A percentile compares a stretch with the other conserved stretches of the same genome.
phyloP scores from a whole-genome alignment of 2,797 vertebrate species.

The Bradypodion pumilum region DNA sequence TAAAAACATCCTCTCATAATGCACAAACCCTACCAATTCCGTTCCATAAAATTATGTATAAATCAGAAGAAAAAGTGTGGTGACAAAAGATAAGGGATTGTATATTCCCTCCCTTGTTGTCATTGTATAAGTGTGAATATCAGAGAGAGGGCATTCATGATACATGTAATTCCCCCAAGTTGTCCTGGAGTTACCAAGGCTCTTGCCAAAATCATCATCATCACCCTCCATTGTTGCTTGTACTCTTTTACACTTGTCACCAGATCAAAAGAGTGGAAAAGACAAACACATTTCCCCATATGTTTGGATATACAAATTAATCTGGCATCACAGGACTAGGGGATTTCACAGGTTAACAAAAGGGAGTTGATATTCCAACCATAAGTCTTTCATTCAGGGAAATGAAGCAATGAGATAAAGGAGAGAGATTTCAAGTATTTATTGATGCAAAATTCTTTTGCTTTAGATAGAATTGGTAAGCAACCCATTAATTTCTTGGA shows the following conservation, averaged over 20 bases:
- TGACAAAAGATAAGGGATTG: too few relatives aligned
- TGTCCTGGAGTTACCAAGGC: neutral
- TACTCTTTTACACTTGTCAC: neutral
- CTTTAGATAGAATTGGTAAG: slow-evolving; percentile 10
- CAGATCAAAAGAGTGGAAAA: neutral
- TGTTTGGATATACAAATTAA: neutral
- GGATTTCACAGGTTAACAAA: neutral
- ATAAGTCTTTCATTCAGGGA: neutral
- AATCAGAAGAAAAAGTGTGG: too few relatives aligned
- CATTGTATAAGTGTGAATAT: too few relatives aligned
- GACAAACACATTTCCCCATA: neutral
- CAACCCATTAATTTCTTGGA: slow-evolving; percentile 34
- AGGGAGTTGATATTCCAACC: neutral
- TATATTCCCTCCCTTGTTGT: too few relatives aligned
- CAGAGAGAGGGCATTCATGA: too few relatives aligned
- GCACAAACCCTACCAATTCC: too few relatives aligned
- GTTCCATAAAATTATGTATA: too few relatives aligned
- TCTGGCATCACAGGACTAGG: neutral
- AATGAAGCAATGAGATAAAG: neutral
- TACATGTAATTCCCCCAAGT: neutral
- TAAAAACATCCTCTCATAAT: neutral
- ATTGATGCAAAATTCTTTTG: neutral
- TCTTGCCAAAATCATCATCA: neutral
- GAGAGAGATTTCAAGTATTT: neutral
- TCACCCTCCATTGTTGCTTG: neutral